Conservation (phyloP, 2,888 invertebrate species). For the Agonopterix alstromeriana region DNA sequence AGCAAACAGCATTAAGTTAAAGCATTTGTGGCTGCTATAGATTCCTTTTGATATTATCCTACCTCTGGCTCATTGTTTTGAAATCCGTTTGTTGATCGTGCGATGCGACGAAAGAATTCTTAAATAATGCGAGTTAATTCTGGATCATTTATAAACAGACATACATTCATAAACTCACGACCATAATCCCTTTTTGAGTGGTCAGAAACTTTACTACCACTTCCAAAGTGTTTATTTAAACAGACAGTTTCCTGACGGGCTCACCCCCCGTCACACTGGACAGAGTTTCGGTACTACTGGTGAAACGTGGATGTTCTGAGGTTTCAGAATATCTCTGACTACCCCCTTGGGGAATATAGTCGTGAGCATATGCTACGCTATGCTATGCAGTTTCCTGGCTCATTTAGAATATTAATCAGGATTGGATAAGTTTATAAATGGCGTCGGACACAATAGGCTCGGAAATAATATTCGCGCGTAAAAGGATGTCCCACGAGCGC, state of each 20-base stretch:
- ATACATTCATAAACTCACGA: too few relatives aligned
- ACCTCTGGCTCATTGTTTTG: neutral
- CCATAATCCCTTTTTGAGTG: too few relatives aligned
- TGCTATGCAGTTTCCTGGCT: too few relatives aligned
- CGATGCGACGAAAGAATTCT: neutral
- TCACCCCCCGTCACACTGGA: too few relatives aligned
- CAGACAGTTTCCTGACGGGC: too few relatives aligned
- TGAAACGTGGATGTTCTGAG: too few relatives aligned
- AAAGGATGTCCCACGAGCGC: slow-evolving; percentile 35
- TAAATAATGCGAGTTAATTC: neutral
- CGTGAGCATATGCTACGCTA: too few relatives aligned
- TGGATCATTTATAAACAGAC: neutral
- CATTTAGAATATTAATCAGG: neutral
- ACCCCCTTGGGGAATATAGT: too few relatives aligned
- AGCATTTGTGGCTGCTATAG: slow-evolving; percentile 18
- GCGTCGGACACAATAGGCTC: slow-evolving; percentile 33
- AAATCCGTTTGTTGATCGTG: neutral
- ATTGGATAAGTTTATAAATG: slow-evolving; percentile 18
- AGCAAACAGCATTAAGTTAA: slow-evolving; percentile 33
- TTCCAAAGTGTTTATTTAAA: neutral
- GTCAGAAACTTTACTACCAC: neutral
- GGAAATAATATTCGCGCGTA: slow-evolving; percentile 42
- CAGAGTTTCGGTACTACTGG: too few relatives aligned
- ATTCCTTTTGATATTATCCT: slow-evolving; percentile 23
- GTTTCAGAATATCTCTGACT: too few relatives aligned